Evolutionary conservation across 2,113 vertebrate genomes (phyloP).

Genomic region (Dasyprocta punctata): DNA sequence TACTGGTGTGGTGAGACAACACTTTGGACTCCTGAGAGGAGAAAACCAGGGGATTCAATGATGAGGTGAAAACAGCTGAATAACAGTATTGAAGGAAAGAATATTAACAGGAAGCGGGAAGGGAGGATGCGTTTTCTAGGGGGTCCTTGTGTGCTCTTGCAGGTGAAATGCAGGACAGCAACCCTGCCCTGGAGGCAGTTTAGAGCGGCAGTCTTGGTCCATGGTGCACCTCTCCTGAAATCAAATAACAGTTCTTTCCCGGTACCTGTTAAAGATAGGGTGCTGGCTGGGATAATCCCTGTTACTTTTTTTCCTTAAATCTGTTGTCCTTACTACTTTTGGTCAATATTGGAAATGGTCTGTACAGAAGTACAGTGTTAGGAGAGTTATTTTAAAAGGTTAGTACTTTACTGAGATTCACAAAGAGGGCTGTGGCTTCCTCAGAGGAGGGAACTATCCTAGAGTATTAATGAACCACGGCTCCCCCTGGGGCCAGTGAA

Average conservation of each 20-base stretch:
- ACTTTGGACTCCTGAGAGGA: not conserved
- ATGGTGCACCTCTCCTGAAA: not conserved
- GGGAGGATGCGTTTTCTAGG: not conserved
- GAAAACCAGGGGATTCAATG: not conserved
- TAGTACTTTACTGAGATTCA: not conserved
- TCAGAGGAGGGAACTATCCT: not conserved
- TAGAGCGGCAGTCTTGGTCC: not conserved
- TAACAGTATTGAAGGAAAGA: not conserved
- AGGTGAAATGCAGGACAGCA: not conserved
- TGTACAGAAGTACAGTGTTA: not conserved
- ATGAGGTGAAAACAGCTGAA: not conserved
- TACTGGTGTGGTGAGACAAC: not conserved
- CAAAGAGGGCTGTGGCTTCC: not conserved
- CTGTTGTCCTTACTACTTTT: slow-evolving; percentile 31
- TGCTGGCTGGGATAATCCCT: not conserved
- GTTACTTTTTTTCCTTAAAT: not conserved
- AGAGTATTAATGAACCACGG: not conserved
- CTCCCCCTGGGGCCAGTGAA: not conserved
- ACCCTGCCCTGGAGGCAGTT: not conserved
- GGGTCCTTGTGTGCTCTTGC: not conserved
- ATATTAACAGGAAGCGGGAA: not conserved
- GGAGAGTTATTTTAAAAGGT: not conserved
- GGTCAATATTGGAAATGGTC: not conserved
- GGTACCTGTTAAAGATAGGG: not conserved
- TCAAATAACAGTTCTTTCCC: not conserved